Evolutionary conservation across 2,888 invertebrate species (phyloP), one percentile per base, ranked within the genome.

Genomic region (Nymphalis polychloros): DNA sequence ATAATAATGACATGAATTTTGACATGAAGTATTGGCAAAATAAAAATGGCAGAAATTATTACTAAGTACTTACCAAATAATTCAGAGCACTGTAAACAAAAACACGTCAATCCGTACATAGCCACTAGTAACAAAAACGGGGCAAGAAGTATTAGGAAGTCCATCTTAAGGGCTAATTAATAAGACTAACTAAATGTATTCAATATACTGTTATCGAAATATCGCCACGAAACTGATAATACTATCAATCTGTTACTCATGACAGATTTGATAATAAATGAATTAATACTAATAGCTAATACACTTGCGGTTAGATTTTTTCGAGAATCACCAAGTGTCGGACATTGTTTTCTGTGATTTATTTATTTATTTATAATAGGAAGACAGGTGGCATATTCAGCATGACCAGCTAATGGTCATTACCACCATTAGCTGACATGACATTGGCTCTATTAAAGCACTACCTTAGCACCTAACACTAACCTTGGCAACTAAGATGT

Each of bases 61-160:
- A 41, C 41, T 10, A 41, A 13, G 41, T 41, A 81, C 90, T 88
- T 66, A 89, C 90, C 80, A 13, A 80, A 83, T 0, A 82, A 8
- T 59, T 81, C 79, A 70, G 80, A 86, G 78, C 84, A 87, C 71
- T 85, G 82, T 13, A 90, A 64, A 65, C 84, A 86, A 3, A 85
- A 57, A 67, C 89, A 90, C 0, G 85, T 84, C 0, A 84, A 0
- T 0, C 76, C 74, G 63, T 89, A 89, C 1, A 87, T 62, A 19
- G 69, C 53, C 8, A 81, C 67, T 10, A 82, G 63, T 41, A 81
- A 68, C 0, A 81, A 49, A 72, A 82, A 76, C 0, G 82, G 82
- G 16, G 78, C 64, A 13, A 81, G 76, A 0, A 81, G 52, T 64
- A 76, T 63, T 0, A 78, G 66, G 61, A 71, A 73, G 64, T 80